Base-by-base conservation (phyloP, 2,888 invertebrate species). In the Nasonovia ribisnigri region DNA sequence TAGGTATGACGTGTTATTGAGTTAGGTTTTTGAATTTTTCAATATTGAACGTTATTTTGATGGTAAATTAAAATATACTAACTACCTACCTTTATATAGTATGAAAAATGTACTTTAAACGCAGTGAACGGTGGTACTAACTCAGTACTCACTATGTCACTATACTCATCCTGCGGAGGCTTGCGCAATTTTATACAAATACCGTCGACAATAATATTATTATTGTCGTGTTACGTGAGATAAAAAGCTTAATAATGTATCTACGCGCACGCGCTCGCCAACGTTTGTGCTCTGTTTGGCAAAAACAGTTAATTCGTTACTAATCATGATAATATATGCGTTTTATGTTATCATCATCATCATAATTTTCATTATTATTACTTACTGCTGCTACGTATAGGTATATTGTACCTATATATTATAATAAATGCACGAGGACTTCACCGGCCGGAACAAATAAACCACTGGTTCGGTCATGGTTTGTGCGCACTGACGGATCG, bases 211-310 rank as follows among this genome's bases (percentile, higher is more conserved):
- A 77, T 20, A 77, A 77, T 77, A 77, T 36, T 48, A 54, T 88
- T 88, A 51, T 54, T 51, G 54, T 20, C 36, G n/a, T 51, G 51
- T 51, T 88, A 42, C 8, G 20, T 16, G 36, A 24, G 77, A 36
- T 36, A 36, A 77, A 77, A 77, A 24, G 20, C 16, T 36, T 77
- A 77, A 77, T 77, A 77, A 77, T 36, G 6, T 77, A 20, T 20
- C 54, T 20, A 77, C 8, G 24, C 36, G 36, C 26, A 24, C 51
- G 36, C 20, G 54, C 26, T 29, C 42, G 36, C 36, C 77, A 36
- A 77, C 36, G 77, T 90, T 91, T 86, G 43, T 92, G 86, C 51
- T 92, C 91, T 87, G 86, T 92, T 92, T 86, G 60, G 57, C 46
- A 92, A 60, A 87, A 48, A 90, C 46, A 67, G n/a, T 48, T 67